Conservation (phyloP, 2,888 invertebrate genomes). For the Drosophila subsilvestris region DNA sequence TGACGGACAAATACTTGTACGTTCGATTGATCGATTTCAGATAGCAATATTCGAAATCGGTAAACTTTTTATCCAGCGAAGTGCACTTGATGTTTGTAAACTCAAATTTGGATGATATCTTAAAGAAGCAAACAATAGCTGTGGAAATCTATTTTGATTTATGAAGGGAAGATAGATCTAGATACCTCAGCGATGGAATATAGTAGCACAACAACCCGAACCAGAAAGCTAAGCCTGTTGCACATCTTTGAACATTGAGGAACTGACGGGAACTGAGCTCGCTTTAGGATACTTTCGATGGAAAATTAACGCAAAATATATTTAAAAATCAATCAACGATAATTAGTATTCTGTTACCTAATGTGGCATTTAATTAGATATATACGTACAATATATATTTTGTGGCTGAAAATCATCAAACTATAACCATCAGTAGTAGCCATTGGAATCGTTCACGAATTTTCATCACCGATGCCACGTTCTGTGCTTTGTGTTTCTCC, state of each 20-base stretch:
- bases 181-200: not conserved
- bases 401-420: too few species aligned
- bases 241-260: not conserved
- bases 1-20: conserved; percentile 47
- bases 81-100: conserved; percentile 40
- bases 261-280: not conserved
- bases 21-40: conserved; percentile 47
- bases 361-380: not conserved
- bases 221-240: not conserved
- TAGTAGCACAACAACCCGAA: not conserved
- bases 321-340: not conserved
- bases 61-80: conserved; percentile 6
- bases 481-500: too few species aligned
- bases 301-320: not conserved
- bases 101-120: conserved; percentile 19
- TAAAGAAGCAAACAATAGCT: not conserved
- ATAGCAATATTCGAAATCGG: conserved; percentile 33
- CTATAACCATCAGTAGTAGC: too few species aligned
- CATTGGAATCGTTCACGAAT: too few species aligned
- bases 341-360: not conserved
- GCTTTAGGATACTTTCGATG: not conserved
- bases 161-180: not conserved
- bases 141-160: not conserved
- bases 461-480: too few species aligned
- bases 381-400: too few species aligned